Conservation (phyloP, 2,888 invertebrate species). For the Drosophila merina region DNA sequence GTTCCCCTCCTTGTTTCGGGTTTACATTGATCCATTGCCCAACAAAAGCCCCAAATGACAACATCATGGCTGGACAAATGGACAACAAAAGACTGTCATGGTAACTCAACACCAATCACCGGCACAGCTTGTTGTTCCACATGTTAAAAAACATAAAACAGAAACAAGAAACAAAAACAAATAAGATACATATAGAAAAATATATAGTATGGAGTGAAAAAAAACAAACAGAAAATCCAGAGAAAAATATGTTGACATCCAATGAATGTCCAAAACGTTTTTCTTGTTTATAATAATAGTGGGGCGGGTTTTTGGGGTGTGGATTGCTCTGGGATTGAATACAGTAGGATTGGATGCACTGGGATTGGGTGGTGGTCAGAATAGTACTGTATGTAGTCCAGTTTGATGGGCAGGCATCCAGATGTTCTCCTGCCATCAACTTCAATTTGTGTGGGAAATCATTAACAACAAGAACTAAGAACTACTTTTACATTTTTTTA, state of each 20-base stretch:
- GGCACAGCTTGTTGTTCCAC: slow-evolving; percentile 24
- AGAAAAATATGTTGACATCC: slow-evolving; percentile 46
- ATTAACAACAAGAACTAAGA: slow-evolving; percentile 39
- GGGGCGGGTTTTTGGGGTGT: slow-evolving; percentile 20
- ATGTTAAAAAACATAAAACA: slow-evolving; percentile 8
- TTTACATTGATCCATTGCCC: slow-evolving; percentile 59
- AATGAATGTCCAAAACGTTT: slow-evolving; percentile 40
- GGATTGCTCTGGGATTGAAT: slow-evolving; percentile 9
- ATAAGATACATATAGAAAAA: background rate
- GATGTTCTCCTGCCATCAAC: slow-evolving; percentile 44
- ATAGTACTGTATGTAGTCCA: slow-evolving; percentile 26
- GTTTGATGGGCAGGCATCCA: slow-evolving; percentile 42
- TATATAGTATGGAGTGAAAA: background rate
- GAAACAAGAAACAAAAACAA: slow-evolving; percentile 12
- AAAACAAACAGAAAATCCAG: slow-evolving; percentile 24
- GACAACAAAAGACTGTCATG: slow-evolving; percentile 40
- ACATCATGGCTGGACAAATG: slow-evolving; percentile 30
- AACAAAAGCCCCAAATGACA: slow-evolving; percentile 11
- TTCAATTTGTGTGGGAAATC: slow-evolving; percentile 67
- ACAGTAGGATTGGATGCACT: background rate
- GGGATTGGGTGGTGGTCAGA: background rate
- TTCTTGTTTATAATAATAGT: slow-evolving; percentile 17
- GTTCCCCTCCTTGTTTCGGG: background rate
- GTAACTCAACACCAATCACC: slow-evolving; percentile 46
- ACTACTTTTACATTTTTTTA: background rate